Base-by-base conservation (phyloP, 2,113 vertebrate species). In the Meles meles region DNA sequence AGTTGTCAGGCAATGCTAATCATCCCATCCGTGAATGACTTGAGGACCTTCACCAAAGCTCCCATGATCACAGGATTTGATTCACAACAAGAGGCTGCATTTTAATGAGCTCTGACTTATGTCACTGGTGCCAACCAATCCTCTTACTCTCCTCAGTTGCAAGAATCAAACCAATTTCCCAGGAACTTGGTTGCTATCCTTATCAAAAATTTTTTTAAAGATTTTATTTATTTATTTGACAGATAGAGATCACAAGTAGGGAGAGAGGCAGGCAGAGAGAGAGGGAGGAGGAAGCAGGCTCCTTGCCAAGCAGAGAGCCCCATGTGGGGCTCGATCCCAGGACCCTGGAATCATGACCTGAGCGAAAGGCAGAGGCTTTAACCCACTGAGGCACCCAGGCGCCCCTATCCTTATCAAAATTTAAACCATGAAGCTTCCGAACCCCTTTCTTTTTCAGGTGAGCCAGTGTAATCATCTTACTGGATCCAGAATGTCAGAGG, bases 131-230 rank as follows among this genome's bases (percentile, higher is more conserved):
- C 1, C 55, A 85, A 77, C 29, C 5, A 17, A 61, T 42, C 6
- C 21, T 61, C 4, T 42, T 71, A 82, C 76, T 20, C 13, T 29
- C 44, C 29, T 67, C 34, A 81, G 39, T 39, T 85, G 47, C 81
- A 93, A 71, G 52, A 85, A 77, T 77, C 81, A 93, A 97, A 91
- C 31, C 52, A 88, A 44, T 97, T 85, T 84, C 17, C 7, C 14
- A 72, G 52, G 59, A 69, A 91, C 39, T 18, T 93, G 17, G 4
- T 31, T 61, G 27, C 23, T 95, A 20, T 20, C 21, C 27, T 93
- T 69, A n/a, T 23, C 37, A 96, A 87, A 87, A 49, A n/a, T n/a
- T n/a, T n/a, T n/a, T n/a, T n/a, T n/a, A n/a, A n/a, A n/a, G n/a
- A n/a, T n/a, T n/a, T n/a, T n/a, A n/a, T n/a, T n/a, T n/a, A n/a